These are phyloP conservation scores for Xestia ashworthii DNA, from an alignment of 2,888 invertebrate genomes.

Conservation along the genomic window DNA sequence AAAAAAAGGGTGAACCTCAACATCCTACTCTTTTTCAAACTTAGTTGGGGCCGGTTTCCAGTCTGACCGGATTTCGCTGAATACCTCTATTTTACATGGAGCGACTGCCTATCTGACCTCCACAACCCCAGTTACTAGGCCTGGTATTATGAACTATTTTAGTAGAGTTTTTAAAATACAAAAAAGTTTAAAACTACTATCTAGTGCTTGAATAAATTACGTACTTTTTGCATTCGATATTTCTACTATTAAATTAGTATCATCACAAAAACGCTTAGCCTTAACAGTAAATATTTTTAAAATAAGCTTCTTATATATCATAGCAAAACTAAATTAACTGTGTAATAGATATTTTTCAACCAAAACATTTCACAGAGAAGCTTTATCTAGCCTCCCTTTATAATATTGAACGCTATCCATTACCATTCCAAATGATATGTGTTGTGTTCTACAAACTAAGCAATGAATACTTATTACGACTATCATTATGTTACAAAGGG, in stretches of 20 bases:
- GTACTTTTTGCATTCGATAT: not conserved
- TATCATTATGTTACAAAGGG: constrained; percentile 1
- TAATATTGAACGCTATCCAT: not conserved
- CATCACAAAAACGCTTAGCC: no score
- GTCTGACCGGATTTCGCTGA: not conserved
- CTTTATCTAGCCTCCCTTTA: not conserved
- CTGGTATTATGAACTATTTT: not conserved
- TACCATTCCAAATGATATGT: constrained; percentile 31
- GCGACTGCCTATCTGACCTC: not conserved
- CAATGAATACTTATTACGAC: constrained; percentile 32
- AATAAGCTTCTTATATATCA: not conserved
- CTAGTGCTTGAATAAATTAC: no score
- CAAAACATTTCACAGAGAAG: constrained; percentile 18
- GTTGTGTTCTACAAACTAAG: constrained; percentile 46
- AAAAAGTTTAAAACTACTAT: not conserved
- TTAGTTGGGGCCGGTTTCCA: no score
- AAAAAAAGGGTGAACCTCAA: not conserved
- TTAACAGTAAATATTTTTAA: not conserved
- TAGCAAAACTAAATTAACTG: not conserved
- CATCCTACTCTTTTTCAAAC: not conserved
- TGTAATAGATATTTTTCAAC: constrained; percentile 13
- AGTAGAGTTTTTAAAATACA: not conserved
- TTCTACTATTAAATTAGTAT: not conserved
- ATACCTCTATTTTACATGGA: not conserved
- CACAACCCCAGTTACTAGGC: not conserved